phyloP scores from a whole-genome alignment of 2,888 invertebrate species.

The Hyposoter didymator region DNA sequence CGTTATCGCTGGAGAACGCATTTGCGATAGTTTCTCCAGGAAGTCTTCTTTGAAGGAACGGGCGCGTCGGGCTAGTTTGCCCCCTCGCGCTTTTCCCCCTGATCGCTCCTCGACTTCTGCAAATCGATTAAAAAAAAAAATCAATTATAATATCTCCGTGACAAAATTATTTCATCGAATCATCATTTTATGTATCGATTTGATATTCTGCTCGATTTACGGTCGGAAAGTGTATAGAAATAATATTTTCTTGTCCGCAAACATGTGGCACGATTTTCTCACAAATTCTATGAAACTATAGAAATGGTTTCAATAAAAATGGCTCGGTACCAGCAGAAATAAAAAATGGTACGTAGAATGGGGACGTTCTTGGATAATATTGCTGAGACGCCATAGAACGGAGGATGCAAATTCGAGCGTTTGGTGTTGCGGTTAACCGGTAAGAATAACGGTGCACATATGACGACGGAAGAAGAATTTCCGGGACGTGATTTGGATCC shows the following conservation, averaged over 20 bases:
- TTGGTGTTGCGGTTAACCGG: constrained; percentile 12
- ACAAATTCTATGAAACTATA: no score
- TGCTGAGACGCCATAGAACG: neutral
- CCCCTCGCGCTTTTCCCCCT: constrained; percentile 92
- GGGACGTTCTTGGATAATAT: neutral
- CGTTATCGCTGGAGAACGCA: constrained; percentile 89
- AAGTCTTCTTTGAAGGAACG: constrained; percentile 97
- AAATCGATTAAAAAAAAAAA: constrained; percentile 57
- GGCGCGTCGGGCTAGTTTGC: constrained; percentile 94
- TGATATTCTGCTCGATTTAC: no score
- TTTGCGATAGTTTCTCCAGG: constrained; percentile 94
- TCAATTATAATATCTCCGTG: neutral
- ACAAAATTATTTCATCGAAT: no score
- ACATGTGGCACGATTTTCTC: no score
- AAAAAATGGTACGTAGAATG: neutral
- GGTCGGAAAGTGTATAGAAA: no score
- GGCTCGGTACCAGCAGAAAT: neutral
- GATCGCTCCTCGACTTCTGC: constrained; percentile 85
- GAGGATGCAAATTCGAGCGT: neutral
- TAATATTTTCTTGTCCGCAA: no score
- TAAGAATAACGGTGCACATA: constrained; percentile 32
- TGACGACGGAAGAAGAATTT: constrained; percentile 14
- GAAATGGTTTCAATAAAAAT: no score
- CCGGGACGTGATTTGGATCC: constrained; percentile 60
- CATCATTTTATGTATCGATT: no score